Evolutionary conservation across 2,797 vertebrate species (phyloP).

Genomic region (Sparus aurata): DNA sequence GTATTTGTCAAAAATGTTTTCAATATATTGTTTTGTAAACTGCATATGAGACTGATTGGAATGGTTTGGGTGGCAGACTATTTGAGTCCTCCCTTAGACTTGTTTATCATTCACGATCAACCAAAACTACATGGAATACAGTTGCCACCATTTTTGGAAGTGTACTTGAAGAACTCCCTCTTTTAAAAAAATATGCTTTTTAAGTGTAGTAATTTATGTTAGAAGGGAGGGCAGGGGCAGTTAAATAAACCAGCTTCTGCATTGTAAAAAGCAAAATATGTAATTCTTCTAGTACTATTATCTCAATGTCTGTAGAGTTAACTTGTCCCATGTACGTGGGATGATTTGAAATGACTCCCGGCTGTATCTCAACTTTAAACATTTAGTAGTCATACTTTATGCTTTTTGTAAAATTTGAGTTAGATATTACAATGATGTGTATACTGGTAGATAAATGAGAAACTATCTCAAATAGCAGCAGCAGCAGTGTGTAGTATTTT

Average conservation of each 20-base stretch:
- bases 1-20: constrained; percentile 36
- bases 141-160: constrained; percentile 50
- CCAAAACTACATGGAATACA: constrained; percentile 46
- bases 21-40: constrained; percentile 12
- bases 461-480: constrained; percentile 45
- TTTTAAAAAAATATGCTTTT: constrained; percentile 48
- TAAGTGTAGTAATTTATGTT: constrained; percentile 50
- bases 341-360: constrained; percentile 46
- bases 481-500: constrained; percentile 52
- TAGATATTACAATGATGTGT: constrained; percentile 40
- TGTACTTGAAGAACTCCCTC: constrained; percentile 63
- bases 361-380: constrained; percentile 62
- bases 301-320: constrained; percentile 60
- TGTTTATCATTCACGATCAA: constrained; percentile 22
- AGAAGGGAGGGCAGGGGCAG: background rate
- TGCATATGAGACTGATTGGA: background rate
- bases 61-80: background rate
- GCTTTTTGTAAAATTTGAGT: constrained; percentile 65
- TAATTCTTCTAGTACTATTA: constrained; percentile 62
- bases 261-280: constrained; percentile 70
- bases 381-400: constrained; percentile 50
- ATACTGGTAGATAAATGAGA: constrained; percentile 37
- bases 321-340: constrained; percentile 47
- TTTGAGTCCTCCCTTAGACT: constrained; percentile 23
- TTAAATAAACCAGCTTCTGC: constrained; percentile 70